Conservation (phyloP, 1,140 invertebrate species). For the Drosophila varians region DNA sequence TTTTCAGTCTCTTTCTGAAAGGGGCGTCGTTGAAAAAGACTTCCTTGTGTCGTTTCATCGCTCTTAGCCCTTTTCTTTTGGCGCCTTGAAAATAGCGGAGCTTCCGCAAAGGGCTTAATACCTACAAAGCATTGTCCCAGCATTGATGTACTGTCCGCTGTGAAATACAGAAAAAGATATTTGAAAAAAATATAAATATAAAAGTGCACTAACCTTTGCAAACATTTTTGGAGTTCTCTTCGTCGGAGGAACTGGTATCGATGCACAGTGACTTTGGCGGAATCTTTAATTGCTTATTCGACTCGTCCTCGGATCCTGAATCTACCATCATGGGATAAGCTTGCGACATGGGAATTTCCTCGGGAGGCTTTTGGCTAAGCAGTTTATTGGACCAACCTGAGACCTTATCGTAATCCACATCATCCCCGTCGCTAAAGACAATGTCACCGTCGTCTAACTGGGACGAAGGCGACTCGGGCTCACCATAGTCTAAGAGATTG, state of each 20-base stretch:
- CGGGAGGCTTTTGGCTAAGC: constrained; percentile 46
- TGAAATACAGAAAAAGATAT: not conserved
- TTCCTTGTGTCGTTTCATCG: not conserved
- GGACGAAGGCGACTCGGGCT: not conserved
- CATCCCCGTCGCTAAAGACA: constrained; percentile 50
- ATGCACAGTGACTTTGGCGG: not conserved
- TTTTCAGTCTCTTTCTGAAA: not conserved
- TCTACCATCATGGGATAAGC: constrained; percentile 29
- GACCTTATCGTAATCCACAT: constrained; percentile 60
- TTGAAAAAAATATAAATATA: not conserved
- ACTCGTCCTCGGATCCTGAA: constrained; percentile 8
- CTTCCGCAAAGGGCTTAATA: not conserved
- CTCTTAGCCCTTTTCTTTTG: not conserved
- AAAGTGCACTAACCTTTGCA: not conserved
- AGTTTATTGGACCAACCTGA: constrained; percentile 68
- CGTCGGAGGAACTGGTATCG: not conserved
- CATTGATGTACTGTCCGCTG: not conserved
- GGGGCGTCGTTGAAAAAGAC: not conserved
- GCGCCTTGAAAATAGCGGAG: not conserved
- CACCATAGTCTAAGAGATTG: not conserved
- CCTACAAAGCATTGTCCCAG: not conserved
- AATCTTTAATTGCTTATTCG: not conserved
- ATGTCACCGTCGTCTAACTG: constrained; percentile 41
- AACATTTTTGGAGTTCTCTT: not conserved
- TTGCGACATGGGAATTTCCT: constrained; percentile 40